Conservation (phyloP, 2,797 vertebrate genomes). For the Danio aesculapii region DNA sequence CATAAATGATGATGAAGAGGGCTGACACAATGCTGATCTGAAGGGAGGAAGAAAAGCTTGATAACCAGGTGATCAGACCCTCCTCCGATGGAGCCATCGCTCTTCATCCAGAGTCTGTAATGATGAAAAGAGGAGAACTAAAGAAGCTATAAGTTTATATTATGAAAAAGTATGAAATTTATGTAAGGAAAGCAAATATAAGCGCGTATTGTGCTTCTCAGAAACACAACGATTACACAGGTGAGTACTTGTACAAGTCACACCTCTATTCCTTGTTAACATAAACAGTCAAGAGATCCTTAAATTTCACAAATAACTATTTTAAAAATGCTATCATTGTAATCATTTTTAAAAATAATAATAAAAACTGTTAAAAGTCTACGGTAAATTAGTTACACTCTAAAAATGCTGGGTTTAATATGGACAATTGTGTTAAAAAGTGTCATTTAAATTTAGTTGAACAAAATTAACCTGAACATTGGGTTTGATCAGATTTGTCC, state of each 20-base stretch:
- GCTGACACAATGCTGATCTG: conserved; percentile 69
- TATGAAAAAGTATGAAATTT: not conserved
- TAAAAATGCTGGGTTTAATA: too few species aligned
- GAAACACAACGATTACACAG: not conserved
- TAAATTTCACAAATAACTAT: not conserved
- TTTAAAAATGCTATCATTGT: not conserved
- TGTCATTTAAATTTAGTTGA: too few species aligned
- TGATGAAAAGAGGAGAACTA: not conserved
- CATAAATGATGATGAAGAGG: conserved; percentile 69
- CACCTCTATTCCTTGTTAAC: conserved; percentile 39
- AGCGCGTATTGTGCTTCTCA: conserved; percentile 6
- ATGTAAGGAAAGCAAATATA: not conserved
- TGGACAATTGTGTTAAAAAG: too few species aligned
- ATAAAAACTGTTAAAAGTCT: not conserved
- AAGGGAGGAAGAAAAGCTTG: conserved; percentile 60
- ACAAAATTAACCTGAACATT: too few species aligned
- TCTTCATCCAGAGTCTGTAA: conserved; percentile 36
- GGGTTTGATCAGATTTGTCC: too few species aligned
- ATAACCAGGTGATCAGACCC: conserved; percentile 39
- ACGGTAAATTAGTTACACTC: not conserved
- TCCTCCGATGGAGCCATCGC: conserved; percentile 71
- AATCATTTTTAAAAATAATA: not conserved
- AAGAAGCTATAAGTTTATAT: not conserved
- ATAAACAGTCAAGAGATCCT: conserved; percentile 16
- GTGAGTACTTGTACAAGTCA: conserved; percentile 32